Conservation (phyloP, 2,888 invertebrate genomes). For the Lobophora halterata region DNA sequence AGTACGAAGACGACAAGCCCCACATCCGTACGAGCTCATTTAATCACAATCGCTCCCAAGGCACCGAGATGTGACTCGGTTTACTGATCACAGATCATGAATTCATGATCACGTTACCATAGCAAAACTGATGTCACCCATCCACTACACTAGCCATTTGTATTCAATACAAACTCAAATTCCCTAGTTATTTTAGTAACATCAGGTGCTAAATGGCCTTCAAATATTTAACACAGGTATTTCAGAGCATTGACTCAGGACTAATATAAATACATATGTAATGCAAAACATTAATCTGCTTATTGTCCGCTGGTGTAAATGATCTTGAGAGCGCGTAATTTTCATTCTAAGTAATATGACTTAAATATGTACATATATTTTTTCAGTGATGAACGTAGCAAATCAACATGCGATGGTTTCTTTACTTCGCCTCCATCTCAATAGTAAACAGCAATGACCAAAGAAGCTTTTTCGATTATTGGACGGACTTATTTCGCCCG, state of each 20-base stretch:
- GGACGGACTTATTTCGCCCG: conserved; percentile 69
- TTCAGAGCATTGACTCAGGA: conserved; percentile 1
- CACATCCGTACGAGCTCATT: conserved; percentile 24
- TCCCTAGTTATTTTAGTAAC: conserved; percentile 13
- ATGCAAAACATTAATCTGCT: too few species aligned
- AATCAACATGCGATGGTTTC: conserved; percentile 49
- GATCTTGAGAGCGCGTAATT: too few species aligned
- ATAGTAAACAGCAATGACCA: conserved; percentile 39
- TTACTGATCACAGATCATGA: conserved; percentile 27
- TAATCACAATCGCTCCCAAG: conserved; percentile 17
- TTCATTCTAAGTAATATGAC: too few species aligned
- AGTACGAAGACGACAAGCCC: conserved; percentile 12
- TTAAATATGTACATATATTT: conserved; percentile 11
- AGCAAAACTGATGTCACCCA: conserved; percentile 15
- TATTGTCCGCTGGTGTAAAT: too few species aligned
- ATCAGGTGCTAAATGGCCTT: conserved; percentile 24
- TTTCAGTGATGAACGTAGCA: conserved; percentile 49
- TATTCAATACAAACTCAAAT: conserved; percentile 24
- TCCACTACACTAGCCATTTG: conserved; percentile 20
- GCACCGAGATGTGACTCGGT: conserved; percentile 25
- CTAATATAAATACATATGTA: too few species aligned
- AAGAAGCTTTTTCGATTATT: conserved; percentile 55
- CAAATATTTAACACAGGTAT: conserved; percentile 15
- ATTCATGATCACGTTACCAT: conserved; percentile 25
- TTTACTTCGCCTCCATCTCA: conserved; percentile 39